Base-by-base conservation (phyloP, 2,113 vertebrate species). In the Xenopus laevis region DNA sequence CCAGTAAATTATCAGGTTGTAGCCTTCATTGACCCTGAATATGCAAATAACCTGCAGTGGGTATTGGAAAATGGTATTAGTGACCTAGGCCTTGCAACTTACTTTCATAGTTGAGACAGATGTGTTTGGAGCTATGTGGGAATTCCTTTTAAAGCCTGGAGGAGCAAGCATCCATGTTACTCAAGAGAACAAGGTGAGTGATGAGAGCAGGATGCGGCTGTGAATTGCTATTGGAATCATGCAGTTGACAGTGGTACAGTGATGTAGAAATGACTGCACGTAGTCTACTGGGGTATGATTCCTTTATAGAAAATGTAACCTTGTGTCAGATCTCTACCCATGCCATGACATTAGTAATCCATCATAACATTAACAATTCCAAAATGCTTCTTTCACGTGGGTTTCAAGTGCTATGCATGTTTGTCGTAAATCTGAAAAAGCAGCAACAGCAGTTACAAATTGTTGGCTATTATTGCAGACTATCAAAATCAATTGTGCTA, bases 41-140 rank as follows among this genome's bases (percentile, higher is more conserved):
- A 99, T 79, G 97, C 94, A 40, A 99, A 99, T 85, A 99, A 99
- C 81, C 87, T 98, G 71, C 97, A 99, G 77, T 99, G 97, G 97
- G 98, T 99, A 86, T 88, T 99, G 87, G 97, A 99, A 88, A 98
- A 99, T 76, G 97, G 98, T 84, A 98, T 99, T 87, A 97, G 95
- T 81, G 96, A 98, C 79, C 86, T 99, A 78, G 97, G 96, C 76
- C 88, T 98, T 77, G 97, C n/a, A 99, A 81, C 88, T 98, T 47
- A 98, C 95, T 18, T 98, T 99, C 79, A 98, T 96, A 58, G 97
- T 99, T 46, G 97, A 99, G 82, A 99, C 97, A 0, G 97, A 98
- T 70, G 95, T 98, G 47, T 99, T 99, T 62, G 97, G 97, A 57
- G 96, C 95, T 30, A 98, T 98, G 97, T 97, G 95, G 80, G 97